Evolutionary conservation across 2,888 invertebrate genomes (phyloP).

Genomic region (Bugula neritina): DNA sequence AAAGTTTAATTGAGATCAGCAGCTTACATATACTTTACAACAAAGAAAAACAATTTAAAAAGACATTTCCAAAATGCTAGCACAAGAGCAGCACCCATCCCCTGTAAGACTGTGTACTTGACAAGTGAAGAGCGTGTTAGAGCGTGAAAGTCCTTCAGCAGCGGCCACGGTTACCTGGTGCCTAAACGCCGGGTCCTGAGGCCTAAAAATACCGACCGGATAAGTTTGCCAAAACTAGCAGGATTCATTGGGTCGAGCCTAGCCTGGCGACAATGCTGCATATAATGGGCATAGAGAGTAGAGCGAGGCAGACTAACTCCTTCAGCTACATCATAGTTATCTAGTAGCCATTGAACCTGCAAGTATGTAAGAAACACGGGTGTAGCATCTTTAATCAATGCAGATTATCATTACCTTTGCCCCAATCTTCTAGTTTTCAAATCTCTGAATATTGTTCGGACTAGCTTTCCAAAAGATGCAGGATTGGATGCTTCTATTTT

Average conservation of each 20-base stretch:
- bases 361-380: conserved; percentile 25
- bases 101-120: no score
- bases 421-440: conserved; percentile 83
- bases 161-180: conserved; percentile 63
- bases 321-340: conserved; percentile 97
- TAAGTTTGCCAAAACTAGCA: conserved; percentile 97
- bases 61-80: no score
- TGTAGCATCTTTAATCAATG: not conserved
- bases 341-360: conserved; percentile 73
- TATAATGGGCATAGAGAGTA: conserved; percentile 92
- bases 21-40: no score
- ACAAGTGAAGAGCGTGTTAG: conserved; percentile 5
- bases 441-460: conserved; percentile 89
- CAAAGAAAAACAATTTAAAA: no score
- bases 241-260: conserved; percentile 98
- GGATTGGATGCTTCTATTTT: conserved; percentile 93
- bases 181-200: conserved; percentile 88
- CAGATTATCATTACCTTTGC: conserved; percentile 58
- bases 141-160: not conserved
- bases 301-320: conserved; percentile 86
- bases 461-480: conserved; percentile 92
- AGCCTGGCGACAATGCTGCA: conserved; percentile 79
- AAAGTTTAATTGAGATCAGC: no score
- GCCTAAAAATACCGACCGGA: conserved; percentile 94
- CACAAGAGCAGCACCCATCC: no score